Evolutionary conservation across 2,797 vertebrate species (phyloP).

Genomic region (Podarcis lilfordi): DNA sequence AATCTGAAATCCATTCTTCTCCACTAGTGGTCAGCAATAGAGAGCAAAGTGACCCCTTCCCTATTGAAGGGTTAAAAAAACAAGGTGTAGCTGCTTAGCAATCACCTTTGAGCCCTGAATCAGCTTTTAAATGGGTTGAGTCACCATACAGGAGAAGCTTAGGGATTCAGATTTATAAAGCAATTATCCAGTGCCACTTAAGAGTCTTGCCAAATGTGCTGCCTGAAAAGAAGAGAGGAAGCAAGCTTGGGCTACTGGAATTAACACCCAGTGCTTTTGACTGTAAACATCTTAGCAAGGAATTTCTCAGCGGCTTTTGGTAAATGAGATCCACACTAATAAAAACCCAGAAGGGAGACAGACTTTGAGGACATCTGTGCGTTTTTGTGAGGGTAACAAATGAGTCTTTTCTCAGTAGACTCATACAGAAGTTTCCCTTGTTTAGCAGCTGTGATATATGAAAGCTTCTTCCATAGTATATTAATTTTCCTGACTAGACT

Average conservation of each 20-base stretch:
- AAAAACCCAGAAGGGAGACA: not conserved
- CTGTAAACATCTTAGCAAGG: not conserved
- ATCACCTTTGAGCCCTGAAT: not conserved
- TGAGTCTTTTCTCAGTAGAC: not conserved
- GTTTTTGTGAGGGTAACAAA: not conserved
- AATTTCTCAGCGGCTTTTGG: not conserved
- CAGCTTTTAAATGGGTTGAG: slow-evolving; percentile 3
- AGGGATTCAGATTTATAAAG: not conserved
- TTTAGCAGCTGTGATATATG: not conserved
- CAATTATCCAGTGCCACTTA: not conserved
- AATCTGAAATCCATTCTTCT: not conserved
- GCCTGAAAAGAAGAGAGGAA: not conserved
- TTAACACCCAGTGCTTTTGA: not conserved
- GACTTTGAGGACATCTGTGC: not conserved
- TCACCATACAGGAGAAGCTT: not conserved
- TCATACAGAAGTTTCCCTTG: not conserved
- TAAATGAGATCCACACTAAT: not conserved
- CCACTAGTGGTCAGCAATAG: not conserved
- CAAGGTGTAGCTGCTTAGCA: not conserved
- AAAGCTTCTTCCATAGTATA: not conserved
- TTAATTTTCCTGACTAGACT: not conserved
- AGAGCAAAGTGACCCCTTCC: not conserved
- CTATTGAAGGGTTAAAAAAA: not conserved
- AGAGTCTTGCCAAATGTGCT: not conserved
- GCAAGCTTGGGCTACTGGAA: not conserved